Percentiles rank a stretch among this genome's conserved stretches.
Evolutionary conservation across 2,113 vertebrate genomes (phyloP).

Genomic region (Mormyrus iriodes): DNA sequence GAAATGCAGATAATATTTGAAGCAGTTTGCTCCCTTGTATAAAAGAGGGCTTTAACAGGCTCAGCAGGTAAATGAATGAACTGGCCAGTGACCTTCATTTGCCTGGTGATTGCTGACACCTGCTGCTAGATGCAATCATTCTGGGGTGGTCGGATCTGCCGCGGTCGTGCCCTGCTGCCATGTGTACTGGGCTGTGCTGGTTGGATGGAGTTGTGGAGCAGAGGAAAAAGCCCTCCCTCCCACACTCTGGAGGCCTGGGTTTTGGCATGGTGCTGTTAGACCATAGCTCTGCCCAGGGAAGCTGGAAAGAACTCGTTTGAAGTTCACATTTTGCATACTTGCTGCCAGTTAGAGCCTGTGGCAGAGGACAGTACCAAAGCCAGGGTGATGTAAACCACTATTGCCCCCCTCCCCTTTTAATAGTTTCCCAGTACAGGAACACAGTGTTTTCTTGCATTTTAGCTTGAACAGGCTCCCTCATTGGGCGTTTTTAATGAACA

Average conservation of each 20-base stretch:
- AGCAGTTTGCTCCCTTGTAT: neutral
- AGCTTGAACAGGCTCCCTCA: neutral
- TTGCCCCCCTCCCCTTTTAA: neutral
- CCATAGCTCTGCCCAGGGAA: neutral
- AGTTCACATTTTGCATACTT: neutral
- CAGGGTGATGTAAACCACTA: neutral
- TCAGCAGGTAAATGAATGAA: neutral
- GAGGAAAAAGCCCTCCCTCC: neutral
- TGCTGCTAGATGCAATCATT: neutral
- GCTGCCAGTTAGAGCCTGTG: neutral
- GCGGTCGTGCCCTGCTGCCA: neutral
- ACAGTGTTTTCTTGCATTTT: neutral
- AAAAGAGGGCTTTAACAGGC: neutral
- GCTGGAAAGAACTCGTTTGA: neutral
- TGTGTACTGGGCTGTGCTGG: neutral
- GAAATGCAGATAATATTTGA: neutral
- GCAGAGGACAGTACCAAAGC: neutral
- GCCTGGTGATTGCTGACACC: neutral
- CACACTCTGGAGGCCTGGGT: neutral
- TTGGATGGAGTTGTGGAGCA: neutral
- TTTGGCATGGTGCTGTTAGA: neutral
- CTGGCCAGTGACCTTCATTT: neutral
- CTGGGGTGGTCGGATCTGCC: neutral
- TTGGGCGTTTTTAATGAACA: neutral
- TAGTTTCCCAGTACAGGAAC: neutral